Conservation (phyloP, 2,888 invertebrate genomes). For the Gryllus longicercus region DNA sequence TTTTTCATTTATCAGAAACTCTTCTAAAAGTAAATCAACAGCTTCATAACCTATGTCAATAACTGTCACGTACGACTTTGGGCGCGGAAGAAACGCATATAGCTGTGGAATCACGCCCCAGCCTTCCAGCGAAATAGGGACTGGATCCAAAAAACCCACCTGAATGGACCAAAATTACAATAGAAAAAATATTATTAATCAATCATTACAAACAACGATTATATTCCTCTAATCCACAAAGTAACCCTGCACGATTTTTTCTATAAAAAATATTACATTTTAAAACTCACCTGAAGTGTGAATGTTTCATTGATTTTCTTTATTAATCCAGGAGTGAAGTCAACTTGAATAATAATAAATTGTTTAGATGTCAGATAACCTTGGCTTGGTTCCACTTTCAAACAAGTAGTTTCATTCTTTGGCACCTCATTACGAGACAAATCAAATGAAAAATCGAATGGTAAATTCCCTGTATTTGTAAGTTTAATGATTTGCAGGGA, state of each 20-base stretch:
- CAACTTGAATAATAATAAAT: slow-evolving; percentile 48
- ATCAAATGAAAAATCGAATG: slow-evolving; percentile 48
- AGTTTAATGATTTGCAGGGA: slow-evolving; percentile 45
- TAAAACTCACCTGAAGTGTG: slow-evolving; percentile 43
- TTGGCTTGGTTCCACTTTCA: slow-evolving; percentile 48
- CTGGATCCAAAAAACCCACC: slow-evolving; percentile 56
- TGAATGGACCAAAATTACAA: slow-evolving; percentile 40
- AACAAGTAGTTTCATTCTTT: not conserved
- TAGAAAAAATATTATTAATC: no score
- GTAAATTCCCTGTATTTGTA: slow-evolving; percentile 52
- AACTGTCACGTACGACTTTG: slow-evolving; percentile 40
- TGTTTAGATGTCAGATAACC: slow-evolving; percentile 50
- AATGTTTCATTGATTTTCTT: slow-evolving; percentile 54
- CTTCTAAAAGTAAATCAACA: slow-evolving; percentile 40
- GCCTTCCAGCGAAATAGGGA: slow-evolving; percentile 55
- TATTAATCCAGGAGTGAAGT: slow-evolving; percentile 54
- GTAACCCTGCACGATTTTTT: no score
- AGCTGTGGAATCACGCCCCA: slow-evolving; percentile 60
- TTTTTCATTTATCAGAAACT: no score
- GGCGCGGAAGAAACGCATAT: slow-evolving; percentile 52
- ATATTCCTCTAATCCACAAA: no score
- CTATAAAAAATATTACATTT: no score
- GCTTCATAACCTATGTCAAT: slow-evolving; percentile 52
- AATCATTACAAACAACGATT: no score
- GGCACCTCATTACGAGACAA: no score